A percentile compares a stretch with the other conserved stretches of the same genome.
phyloP scores from a whole-genome alignment of 2,888 invertebrate genomes.

The Galerucella calmariensis region DNA sequence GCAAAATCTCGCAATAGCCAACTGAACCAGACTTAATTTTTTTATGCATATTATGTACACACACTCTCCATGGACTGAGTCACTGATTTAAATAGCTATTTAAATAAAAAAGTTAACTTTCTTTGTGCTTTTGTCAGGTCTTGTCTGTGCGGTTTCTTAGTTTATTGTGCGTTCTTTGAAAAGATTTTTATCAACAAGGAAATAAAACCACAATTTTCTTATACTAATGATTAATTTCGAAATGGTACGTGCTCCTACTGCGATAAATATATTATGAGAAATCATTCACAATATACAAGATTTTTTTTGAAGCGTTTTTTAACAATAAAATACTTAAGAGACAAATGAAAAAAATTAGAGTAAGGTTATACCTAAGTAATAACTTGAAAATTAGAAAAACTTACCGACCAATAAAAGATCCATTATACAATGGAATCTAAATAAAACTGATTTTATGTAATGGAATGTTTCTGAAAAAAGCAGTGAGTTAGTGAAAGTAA shows the following conservation, averaged over 20 bases:
- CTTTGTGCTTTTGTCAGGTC: constrained; percentile 1
- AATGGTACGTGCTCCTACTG: not conserved
- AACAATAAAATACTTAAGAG: no score
- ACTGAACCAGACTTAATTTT: constrained; percentile 8
- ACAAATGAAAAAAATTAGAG: no score
- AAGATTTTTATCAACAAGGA: not conserved
- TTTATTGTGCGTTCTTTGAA: not conserved
- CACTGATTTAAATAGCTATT: constrained; percentile 2
- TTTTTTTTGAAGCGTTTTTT: no score
- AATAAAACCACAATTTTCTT: not conserved
- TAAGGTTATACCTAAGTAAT: no score
- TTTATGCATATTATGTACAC: not conserved
- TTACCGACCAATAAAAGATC: no score
- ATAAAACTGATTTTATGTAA: no score
- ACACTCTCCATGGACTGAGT: not conserved
- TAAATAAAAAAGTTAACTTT: not conserved
- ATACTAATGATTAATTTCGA: not conserved
- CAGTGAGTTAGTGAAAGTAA: no score
- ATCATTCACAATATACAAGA: no score
- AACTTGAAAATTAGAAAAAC: no score
- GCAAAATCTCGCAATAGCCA: constrained; percentile 2
- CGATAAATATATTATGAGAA: not conserved
- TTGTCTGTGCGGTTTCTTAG: not conserved
- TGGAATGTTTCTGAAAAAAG: no score
- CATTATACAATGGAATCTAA: no score